A percentile compares a stretch with the other conserved stretches of the same genome.
phyloP scores from a whole-genome alignment of 2,113 vertebrate genomes.

The Tenebrosternarchus preto region DNA sequence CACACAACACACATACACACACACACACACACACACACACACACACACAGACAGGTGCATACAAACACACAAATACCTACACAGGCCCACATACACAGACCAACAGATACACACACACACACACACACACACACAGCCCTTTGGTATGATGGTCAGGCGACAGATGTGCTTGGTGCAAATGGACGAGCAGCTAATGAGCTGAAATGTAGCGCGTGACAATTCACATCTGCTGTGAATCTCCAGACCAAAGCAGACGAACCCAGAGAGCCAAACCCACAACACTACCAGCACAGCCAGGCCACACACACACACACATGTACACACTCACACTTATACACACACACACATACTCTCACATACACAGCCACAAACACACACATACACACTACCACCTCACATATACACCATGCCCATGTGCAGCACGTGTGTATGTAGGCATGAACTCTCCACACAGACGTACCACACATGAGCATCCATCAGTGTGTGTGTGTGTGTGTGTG shows the following conservation, averaged over 20 bases:
- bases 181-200: slow-evolving; percentile 71
- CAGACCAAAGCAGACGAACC: slow-evolving; percentile 57
- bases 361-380: not conserved
- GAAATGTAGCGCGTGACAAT: slow-evolving; percentile 70
- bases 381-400: not conserved
- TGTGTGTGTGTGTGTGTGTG: too few species aligned
- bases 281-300: not conserved
- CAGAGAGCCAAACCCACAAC: not conserved
- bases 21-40: slow-evolving; percentile 36
- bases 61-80: slow-evolving; percentile 18
- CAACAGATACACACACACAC: slow-evolving; percentile 30
- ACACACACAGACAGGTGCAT: slow-evolving; percentile 31
- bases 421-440: too few species aligned
- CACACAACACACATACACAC: slow-evolving; percentile 28
- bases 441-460: not conserved
- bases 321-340: slow-evolving; percentile 9
- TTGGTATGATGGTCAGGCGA: slow-evolving; percentile 71
- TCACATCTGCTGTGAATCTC: slow-evolving; percentile 74
- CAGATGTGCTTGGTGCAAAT: slow-evolving; percentile 66
- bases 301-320: slow-evolving; percentile 11
- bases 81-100: slow-evolving; percentile 15
- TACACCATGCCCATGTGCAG: not conserved
- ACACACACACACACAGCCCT: slow-evolving; percentile 44
- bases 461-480: too few species aligned
- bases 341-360: not conserved